Evolutionary conservation across 1,140 invertebrate genomes (phyloP), one percentile per base, ranked within the genome.

Genomic region (Bombus sylvicola): DNA sequence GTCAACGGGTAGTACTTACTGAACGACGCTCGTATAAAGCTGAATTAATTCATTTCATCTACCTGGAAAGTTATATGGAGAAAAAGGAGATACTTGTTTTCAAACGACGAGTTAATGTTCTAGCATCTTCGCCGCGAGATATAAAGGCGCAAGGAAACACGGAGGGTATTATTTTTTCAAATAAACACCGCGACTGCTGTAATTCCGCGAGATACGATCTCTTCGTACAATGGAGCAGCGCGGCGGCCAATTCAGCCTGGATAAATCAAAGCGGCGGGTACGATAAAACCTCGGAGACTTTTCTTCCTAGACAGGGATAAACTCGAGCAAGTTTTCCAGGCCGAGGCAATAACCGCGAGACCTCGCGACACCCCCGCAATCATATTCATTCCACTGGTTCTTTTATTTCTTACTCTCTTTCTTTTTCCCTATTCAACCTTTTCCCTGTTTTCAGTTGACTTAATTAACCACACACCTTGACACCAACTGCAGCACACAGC

Each of bases 261-360:
- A 85, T 85, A 80, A 85, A 85, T 85, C 83, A 85, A 80, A 85
- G 34, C 57, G 25, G 13, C 6, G n/a, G 15, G 8, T 4, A 47
- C 53, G 68, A 53, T 80, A 85, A 85, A 85, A 57, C 77, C 83
- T 8, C 37, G 83, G 47, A 34, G 78, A 73, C 41, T 85, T 80
- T 83, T 73, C 77, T 71, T 73, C 6, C 57, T 6, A 37, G 15
- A 22, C 47, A 25, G 9, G 71, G 69, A 57, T 69, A 77, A 88
- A 81, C 72, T 85, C 79, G 72, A 69, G 39, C 37, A 88, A 88
- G 81, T 88, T 89, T 88, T 68, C 81, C 72, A 57, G 80, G 72
- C 64, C 53, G 83, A 88, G 84, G 87, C 68, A 86, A 89, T 89
- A 88, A 88, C 73, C 83, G 62, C 57, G 78, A 37, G 64, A 53